These are phyloP conservation scores for Irena cyanogastra DNA, from an alignment of 2,113 vertebrate species.

Conservation along the genomic window DNA sequence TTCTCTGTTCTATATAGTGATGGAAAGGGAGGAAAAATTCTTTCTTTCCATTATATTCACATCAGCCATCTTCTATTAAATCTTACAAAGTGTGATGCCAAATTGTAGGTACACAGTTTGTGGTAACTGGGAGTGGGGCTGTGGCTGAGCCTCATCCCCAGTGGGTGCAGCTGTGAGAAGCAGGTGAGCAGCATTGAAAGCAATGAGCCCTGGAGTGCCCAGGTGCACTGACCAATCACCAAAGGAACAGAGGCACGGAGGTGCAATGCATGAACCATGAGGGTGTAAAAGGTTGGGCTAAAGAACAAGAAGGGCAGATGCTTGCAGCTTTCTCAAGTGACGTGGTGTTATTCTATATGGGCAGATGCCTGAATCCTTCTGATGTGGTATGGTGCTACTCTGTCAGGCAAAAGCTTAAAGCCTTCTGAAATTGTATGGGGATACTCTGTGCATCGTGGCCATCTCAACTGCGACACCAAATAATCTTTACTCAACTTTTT, in stretches of 20 bases:
- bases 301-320: background rate
- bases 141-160: background rate
- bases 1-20: background rate
- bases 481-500: background rate
- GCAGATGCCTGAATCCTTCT: background rate
- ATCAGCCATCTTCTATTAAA: background rate
- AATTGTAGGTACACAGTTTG: background rate
- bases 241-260: background rate
- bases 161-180: background rate
- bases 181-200: background rate
- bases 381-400: background rate
- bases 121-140: background rate
- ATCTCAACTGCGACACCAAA: background rate
- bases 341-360: accelerated
- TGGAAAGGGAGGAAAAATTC: background rate
- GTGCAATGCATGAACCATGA: accelerated
- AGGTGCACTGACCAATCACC: background rate
- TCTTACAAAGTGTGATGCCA: background rate
- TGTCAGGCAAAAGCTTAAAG: background rate
- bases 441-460: background rate
- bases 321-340: background rate
- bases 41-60: background rate
- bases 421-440: background rate
- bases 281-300: background rate
- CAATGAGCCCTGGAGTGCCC: background rate